Base-by-base conservation (phyloP, 2,797 vertebrate species). In the Paratrypauchen microcephalus region DNA sequence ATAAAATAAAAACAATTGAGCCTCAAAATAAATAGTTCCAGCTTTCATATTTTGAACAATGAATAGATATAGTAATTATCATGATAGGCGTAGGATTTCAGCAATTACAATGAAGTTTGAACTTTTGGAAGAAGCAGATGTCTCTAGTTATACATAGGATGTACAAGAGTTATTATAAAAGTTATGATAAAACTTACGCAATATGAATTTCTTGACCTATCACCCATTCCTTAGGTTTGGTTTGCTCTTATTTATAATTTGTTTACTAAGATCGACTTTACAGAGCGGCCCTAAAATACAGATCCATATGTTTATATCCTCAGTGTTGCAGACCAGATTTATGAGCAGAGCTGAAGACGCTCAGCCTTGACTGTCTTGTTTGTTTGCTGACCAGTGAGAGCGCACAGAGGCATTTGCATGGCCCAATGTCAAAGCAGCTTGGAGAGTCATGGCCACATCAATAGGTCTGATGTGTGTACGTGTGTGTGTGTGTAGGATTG, bases 371-470 rank as follows among this genome's bases (percentile, higher is more conserved):
- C 74, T 62, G 68, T 76, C 72, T 71, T 67, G 70, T 79, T 80
- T 80, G 77, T 74, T 70, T 69, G 72, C 73, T 80, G 75, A 77
- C 65, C 75, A 47, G 75, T 32, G 67, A 80, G 75, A 26, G 55
- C 73, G 79, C 66, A 66, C 83, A 28, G 76, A 85, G 69, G 79
- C 80, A 77, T 84, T 86, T 85, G 85, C 71, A 30, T 77, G 69
- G 79, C 78, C 81, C 85, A 84, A 81, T 81, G 86, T 88, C 88
- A 84, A 47, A 82, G 83, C 77, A 50, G 71, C 75, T 66, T 68
- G 65, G 72, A 66, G 64, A 89, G 80, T 79, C 83, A 83, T 64
- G 74, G 80, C 74, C 75, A 69, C 79, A 72, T 84, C 87, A 74
- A 78, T 77, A 83, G 78, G 36, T 60, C 30, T 60, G 58, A 32